A percentile compares a stretch with the other conserved stretches of the same genome.
These are phyloP conservation scores for Argyrosomus regius DNA, from an alignment of 2,797 vertebrate species.

Conservation along the genomic window DNA sequence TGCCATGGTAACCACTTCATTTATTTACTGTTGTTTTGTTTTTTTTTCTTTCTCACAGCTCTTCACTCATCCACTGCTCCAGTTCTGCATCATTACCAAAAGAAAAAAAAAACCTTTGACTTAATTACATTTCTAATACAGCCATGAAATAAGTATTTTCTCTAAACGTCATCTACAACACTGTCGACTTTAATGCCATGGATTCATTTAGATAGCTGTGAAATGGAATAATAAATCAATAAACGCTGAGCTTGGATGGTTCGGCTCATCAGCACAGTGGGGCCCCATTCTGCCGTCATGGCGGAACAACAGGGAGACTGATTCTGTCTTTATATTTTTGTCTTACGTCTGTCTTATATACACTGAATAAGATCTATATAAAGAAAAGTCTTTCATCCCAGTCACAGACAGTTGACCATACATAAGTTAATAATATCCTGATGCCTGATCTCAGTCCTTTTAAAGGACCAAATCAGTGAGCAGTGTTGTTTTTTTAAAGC, in stretches of 20 bases:
- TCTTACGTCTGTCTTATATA: background rate
- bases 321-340: background rate
- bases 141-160: slow-evolving; percentile 49
- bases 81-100: slow-evolving; percentile 39
- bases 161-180: slow-evolving; percentile 17
- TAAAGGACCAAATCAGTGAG: background rate
- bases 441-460: background rate
- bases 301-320: background rate
- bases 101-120: background rate
- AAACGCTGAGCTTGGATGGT: slow-evolving; percentile 31
- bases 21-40: background rate
- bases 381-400: background rate
- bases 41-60: slow-evolving; percentile 9
- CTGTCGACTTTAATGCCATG: background rate
- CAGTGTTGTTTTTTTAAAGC: too few species aligned
- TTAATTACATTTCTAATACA: slow-evolving; percentile 49
- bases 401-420: background rate
- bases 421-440: background rate
- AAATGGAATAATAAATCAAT: slow-evolving; percentile 59
- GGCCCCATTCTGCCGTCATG: background rate
- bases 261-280: slow-evolving; percentile 29
- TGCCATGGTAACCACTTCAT: slow-evolving; percentile 91
- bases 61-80: slow-evolving; percentile 22
- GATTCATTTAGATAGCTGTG: slow-evolving; percentile 42
- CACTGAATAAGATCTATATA: background rate